Evolutionary conservation across 1,140 invertebrate species (phyloP).

Genomic region (Zaprionus ghesquierei): DNA sequence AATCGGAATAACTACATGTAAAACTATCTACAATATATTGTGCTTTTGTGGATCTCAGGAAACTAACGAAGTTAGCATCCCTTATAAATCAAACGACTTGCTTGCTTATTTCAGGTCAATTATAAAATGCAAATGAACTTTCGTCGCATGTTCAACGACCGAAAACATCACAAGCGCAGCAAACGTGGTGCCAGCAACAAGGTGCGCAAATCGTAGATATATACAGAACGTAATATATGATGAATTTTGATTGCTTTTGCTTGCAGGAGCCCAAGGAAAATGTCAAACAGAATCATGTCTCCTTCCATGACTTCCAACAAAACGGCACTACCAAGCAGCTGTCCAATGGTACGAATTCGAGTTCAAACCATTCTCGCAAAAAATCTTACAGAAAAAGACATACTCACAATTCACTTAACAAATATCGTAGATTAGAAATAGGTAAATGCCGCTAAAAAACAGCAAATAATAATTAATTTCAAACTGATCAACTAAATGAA

Average conservation of each 20-base stretch:
- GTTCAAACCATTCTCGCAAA: constrained; percentile 81
- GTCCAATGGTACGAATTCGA: constrained; percentile 90
- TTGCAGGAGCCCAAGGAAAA: constrained; percentile 83
- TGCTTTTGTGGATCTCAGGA: constrained; percentile 24
- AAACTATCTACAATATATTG: background rate
- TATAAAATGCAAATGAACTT: constrained; percentile 96
- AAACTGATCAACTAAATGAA: constrained; percentile 19
- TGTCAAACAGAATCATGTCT: constrained; percentile 91
- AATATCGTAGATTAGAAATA: constrained; percentile 83
- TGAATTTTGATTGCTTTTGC: background rate
- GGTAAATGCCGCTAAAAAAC: constrained; percentile 79
- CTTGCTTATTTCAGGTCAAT: constrained; percentile 86
- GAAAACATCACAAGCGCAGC: constrained; percentile 91
- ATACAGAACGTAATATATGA: background rate
- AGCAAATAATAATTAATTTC: constrained; percentile 32
- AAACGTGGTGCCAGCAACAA: constrained; percentile 89
- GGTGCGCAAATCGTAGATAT: constrained; percentile 80
- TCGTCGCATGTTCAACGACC: constrained; percentile 90
- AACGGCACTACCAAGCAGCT: constrained; percentile 93
- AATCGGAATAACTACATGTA: background rate
- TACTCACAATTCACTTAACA: constrained; percentile 83
- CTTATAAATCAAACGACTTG: background rate
- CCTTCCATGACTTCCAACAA: constrained; percentile 93
- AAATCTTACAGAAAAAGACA: constrained; percentile 83
- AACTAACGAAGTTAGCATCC: background rate